Base-by-base conservation (phyloP, 2,113 vertebrate genomes). In the Misgurnus mizolepis region DNA sequence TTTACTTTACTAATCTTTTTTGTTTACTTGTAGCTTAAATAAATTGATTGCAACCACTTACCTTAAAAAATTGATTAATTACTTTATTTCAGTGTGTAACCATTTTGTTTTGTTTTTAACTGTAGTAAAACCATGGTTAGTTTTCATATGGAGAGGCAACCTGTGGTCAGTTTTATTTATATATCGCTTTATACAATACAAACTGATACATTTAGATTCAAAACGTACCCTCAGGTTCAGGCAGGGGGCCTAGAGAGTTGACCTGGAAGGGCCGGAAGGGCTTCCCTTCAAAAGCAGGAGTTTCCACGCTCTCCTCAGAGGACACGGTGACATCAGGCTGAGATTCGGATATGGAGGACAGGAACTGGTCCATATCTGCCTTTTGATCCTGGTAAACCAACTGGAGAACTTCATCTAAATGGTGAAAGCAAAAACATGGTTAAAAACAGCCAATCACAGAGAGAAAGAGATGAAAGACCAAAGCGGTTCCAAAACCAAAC, bases 311-410 rank as follows among this genome's bases (percentile, higher is more conserved):
- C 83, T 98, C 96, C 88, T 97, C 96, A 0, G 96, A 97, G 70
- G 95, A 96, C 84, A 96, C 93, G 8, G 93, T 94, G 58, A 96
- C 94, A 12, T 98, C 97, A 8, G 95, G 91, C 49, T 96, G 96
- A 0, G 93, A 95, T 82, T 99, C 97, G 0, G 96, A 98, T 88
- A 98, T 94, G 50, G 96, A 97, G 64, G 96, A 94, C 4, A 96
- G 93, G 91, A 99, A 97, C 89, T 97, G 97, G 87, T 98, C 96
- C 94, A 97, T 95, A 88, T 98, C 96, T 0, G 95, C 93, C n/a
- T 91, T 94, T 88, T 99, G 97, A 82, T 98, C 96, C 86, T 96
- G 50, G 50, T 53, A 53, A 14, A 53, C 50, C 14, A 53, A 53
- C 50, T 53, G 96, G 80, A 98, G 95, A 1, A 99, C 92, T 79